Evolutionary conservation across 2,113 vertebrate genomes (phyloP).

Genomic region (Meriones unguiculatus): DNA sequence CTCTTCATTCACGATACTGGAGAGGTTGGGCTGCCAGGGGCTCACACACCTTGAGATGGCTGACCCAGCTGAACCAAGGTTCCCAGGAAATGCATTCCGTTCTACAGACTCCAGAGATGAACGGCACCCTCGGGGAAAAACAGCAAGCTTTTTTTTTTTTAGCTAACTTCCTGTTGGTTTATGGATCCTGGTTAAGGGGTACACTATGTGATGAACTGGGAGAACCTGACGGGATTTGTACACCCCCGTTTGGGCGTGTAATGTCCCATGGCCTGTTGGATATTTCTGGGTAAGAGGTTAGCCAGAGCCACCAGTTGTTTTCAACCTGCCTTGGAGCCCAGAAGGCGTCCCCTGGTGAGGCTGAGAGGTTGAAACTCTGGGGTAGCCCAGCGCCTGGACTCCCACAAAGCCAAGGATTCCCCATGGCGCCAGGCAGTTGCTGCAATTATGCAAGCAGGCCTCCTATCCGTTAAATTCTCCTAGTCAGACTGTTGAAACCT

Average conservation of each 20-base stretch:
- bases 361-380: background rate
- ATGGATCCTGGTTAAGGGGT: background rate
- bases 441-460: background rate
- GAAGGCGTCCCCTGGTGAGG: background rate
- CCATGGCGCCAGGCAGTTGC: background rate
- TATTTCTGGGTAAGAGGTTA: background rate
- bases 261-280: too few species aligned
- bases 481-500: background rate
- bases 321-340: background rate
- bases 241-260: background rate
- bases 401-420: background rate
- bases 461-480: background rate
- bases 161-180: background rate
- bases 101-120: background rate
- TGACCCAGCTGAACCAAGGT: too few species aligned
- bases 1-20: background rate
- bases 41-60: too few species aligned
- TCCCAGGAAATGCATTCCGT: background rate
- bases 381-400: background rate
- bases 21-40: background rate
- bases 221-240: background rate
- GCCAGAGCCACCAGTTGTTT: background rate
- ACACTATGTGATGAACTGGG: background rate
- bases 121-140: background rate
- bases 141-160: background rate